Conservation (phyloP, 2,888 invertebrate species). For the Rhingia rostrata region DNA sequence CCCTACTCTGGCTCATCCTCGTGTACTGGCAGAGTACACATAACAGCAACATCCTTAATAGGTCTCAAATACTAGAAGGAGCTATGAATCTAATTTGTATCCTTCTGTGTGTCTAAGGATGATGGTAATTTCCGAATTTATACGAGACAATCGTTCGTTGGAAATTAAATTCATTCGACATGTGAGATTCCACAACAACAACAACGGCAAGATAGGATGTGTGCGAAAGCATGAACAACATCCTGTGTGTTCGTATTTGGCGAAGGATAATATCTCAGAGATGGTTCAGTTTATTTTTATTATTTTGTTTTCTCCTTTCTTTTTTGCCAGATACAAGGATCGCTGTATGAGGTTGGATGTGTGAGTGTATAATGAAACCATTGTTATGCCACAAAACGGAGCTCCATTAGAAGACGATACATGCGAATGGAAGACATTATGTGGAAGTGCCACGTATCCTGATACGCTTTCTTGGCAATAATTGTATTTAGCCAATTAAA, state of each 20-base stretch:
- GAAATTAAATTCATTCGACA: constrained; percentile 74
- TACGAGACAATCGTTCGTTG: constrained; percentile 73
- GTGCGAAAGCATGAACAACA: constrained; percentile 40
- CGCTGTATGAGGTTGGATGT: constrained; percentile 18
- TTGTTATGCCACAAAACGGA: constrained; percentile 72
- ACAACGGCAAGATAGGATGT: constrained; percentile 10
- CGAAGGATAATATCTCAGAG: constrained; percentile 59
- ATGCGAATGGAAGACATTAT: constrained; percentile 72
- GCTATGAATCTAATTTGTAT: constrained; percentile 74
- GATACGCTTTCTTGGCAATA: constrained; percentile 79
- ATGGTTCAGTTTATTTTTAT: constrained; percentile 52
- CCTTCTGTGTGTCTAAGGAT: constrained; percentile 70
- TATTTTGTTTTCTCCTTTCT: constrained; percentile 22
- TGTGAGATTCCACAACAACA: constrained; percentile 34
- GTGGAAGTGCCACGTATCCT: constrained; percentile 74
- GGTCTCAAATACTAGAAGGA: constrained; percentile 65
- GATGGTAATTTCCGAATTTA: constrained; percentile 74
- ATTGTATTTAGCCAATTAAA: constrained; percentile 82
- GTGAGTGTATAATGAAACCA: constrained; percentile 67
- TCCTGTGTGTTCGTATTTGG: constrained; percentile 49
- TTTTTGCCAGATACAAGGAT: constrained; percentile 8
- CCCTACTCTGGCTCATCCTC: not conserved
- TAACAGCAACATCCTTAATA: constrained; percentile 52
- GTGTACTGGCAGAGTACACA: not conserved
- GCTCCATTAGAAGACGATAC: constrained; percentile 74